phyloP scores from a whole-genome alignment of 2,797 vertebrate genomes.

The Gallinago nigripennis region DNA sequence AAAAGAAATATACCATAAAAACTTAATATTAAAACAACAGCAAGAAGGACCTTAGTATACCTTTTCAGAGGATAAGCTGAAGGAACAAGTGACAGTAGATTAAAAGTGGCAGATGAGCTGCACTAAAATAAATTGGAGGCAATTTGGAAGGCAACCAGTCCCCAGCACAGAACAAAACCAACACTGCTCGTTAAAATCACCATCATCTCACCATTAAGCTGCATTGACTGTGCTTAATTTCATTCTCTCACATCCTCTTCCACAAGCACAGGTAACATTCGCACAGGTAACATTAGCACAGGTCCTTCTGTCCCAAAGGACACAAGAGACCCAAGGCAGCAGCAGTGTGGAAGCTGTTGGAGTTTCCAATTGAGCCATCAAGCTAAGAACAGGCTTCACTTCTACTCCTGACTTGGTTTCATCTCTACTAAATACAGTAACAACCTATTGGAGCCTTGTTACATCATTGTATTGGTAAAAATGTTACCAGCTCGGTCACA shows the following conservation, averaged over 20 bases:
- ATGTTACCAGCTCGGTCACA: neutral
- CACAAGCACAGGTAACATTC: neutral
- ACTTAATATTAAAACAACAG: neutral
- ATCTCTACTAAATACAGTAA: neutral
- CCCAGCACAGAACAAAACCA: neutral
- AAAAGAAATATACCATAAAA: neutral
- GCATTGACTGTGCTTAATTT: neutral
- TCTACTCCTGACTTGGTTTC: neutral
- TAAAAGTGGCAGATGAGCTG: neutral
- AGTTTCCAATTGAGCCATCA: neutral
- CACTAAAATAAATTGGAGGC: neutral
- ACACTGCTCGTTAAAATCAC: too few relatives aligned
- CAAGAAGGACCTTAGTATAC: neutral
- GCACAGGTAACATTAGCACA: fast-evolving
- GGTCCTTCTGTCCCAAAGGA: neutral
- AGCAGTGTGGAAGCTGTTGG: fast-evolving
- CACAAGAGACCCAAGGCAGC: neutral
- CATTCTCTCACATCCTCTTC: neutral
- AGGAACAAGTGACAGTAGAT: neutral
- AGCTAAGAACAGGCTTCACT: fast-evolving
- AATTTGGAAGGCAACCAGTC: neutral
- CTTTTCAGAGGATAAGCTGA: neutral
- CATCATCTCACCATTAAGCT: neutral
- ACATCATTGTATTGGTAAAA: neutral
- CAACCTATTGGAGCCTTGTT: fast-evolving